Base-by-base conservation (phyloP, 2,113 vertebrate genomes). In the Lycaon pictus region DNA sequence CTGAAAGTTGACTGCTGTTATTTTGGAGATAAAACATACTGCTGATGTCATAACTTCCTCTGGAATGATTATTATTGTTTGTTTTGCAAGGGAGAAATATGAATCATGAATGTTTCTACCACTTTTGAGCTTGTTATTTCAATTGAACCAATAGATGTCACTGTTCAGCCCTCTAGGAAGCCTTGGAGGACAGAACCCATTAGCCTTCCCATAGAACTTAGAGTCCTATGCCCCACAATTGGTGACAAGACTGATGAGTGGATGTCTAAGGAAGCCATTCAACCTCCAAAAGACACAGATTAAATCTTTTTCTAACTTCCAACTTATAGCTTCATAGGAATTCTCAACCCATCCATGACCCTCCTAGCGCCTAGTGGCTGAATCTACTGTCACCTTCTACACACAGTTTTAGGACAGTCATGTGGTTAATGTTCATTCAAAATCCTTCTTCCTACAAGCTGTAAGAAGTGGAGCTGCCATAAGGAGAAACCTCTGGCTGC, bases 61-160 rank as follows among this genome's bases (percentile, higher is more conserved):
- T 67, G 19, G 19, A 29, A 32, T 20, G 15, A 60, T n/a, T 7
- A 7, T 43, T 62, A 29, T 1, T 72, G 6, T 20, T 67, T 65
- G 13, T 65, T 80, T 84, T 48, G 23, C 71, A 76, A 32, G n/a
- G 10, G 17, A 65, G 48, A 65, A 32, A 72, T 37, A 25, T 8
- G 7, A 71, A 53, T 5, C 72, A 3, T 15, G 10, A 3, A 7
- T 9, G 12, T 25, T 65, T 60, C 25, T 19, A 25, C 29, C 4
- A 3, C 37, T 67, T 88, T 65, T 77, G 83, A 86, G 82, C 37
- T 72, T 87, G 65, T 65, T 80, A n/a, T 79, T 94, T 87, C 62
- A 87, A 72, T 9, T 3, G 0, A 43, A 48, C 89, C 95, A 94
- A 22, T n/a, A 97, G 88, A 63, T 90, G 97, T 69, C 91, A 27